Evolutionary conservation across 35 echinoderm and acorn worm species (phyloP).

Genomic region (Nesometra sesokonis): DNA sequence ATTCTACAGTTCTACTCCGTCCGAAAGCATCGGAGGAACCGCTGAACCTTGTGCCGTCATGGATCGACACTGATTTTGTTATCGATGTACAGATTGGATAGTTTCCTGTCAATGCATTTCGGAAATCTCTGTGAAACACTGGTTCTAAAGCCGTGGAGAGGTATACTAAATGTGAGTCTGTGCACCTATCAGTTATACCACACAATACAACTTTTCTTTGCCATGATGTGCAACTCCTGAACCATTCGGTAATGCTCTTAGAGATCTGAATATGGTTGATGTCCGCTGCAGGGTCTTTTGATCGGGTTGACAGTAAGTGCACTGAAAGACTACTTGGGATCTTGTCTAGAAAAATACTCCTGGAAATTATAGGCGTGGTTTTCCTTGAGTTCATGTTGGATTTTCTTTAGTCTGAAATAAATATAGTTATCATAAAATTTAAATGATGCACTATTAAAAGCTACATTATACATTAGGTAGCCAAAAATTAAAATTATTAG

Average conservation of each 20-base stretch:
- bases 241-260: conserved; percentile 74
- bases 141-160: conserved; percentile 85
- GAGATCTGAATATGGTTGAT: conserved; percentile 46
- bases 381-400: too few relatives aligned
- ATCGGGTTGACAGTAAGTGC: too few relatives aligned
- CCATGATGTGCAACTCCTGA: conserved; percentile 83
- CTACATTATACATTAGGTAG: too few relatives aligned
- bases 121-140: conserved; percentile 88
- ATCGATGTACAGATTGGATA: conserved; percentile 41
- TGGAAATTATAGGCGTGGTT: too few relatives aligned
- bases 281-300: not conserved
- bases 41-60: not conserved
- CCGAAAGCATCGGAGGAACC: not conserved
- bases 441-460: too few relatives aligned
- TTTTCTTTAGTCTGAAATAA: too few relatives aligned
- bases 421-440: too few relatives aligned
- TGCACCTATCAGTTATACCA: conserved; percentile 67
- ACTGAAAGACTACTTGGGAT: too few relatives aligned
- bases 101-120: conserved; percentile 39
- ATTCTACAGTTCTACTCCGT: conserved; percentile 2
- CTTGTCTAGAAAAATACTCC: too few relatives aligned
- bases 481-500: too few relatives aligned
- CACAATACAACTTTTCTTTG: conserved; percentile 74
- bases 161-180: conserved; percentile 65
- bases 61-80: not conserved